Evolutionary conservation across 2,888 invertebrate species (phyloP).

Genomic region (Torymus aiolomorphi): DNA sequence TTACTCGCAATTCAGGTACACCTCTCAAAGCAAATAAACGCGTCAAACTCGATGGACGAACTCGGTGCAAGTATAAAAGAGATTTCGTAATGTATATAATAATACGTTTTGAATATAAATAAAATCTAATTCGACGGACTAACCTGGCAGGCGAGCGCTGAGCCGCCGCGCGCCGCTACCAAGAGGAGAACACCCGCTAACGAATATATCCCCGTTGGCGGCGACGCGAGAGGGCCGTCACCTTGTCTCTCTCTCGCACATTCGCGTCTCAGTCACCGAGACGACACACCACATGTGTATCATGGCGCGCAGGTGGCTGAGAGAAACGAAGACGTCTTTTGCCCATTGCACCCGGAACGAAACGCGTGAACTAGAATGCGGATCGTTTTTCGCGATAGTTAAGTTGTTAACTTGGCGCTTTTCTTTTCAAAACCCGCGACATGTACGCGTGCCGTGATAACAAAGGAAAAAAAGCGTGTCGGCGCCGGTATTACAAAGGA

Average conservation of each 20-base stretch:
- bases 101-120: constrained; percentile 63
- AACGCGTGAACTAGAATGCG: too few species aligned
- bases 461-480: too few species aligned
- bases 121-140: constrained; percentile 69
- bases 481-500: too few species aligned
- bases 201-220: constrained; percentile 41
- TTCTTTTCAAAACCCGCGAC: too few species aligned
- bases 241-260: constrained; percentile 61
- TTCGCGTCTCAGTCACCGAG: constrained; percentile 68
- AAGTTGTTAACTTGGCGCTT: too few species aligned
- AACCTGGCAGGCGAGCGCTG: constrained; percentile 71
- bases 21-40: neutral
- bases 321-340: constrained; percentile 42
- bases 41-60: constrained; percentile 52
- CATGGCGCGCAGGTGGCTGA: constrained; percentile 62
- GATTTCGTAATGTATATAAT: neutral
- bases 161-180: constrained; percentile 71
- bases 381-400: too few species aligned
- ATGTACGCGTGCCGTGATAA: too few species aligned
- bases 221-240: constrained; percentile 58
- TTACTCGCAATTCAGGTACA: neutral
- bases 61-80: constrained; percentile 48
- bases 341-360: too few species aligned
- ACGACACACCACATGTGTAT: constrained; percentile 58
- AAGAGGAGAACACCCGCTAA: constrained; percentile 58